Conservation (phyloP, 2,888 invertebrate species). For the Mesorhabditis spiculigera region DNA sequence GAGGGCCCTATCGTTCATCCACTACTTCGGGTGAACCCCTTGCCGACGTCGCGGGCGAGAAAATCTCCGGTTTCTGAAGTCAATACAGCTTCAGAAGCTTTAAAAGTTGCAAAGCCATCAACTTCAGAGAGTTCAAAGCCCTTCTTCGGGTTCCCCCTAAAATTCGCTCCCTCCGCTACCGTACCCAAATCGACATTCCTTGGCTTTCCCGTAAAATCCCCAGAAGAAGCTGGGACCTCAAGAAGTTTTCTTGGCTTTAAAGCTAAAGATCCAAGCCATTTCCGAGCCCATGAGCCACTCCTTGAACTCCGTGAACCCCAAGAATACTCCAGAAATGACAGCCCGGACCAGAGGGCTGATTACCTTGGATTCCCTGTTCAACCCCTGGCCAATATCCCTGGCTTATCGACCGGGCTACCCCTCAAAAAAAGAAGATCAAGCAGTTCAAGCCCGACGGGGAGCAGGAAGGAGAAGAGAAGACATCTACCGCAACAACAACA, state of each 20-base stretch:
- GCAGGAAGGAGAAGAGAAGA: conserved; percentile 24
- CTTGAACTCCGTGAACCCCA: too few species aligned
- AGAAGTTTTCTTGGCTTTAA: too few species aligned
- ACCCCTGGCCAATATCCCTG: conserved; percentile 11
- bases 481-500: conserved; percentile 16
- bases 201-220: too few species aligned
- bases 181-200: too few species aligned
- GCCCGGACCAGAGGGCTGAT: background rate
- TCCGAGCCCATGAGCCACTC: background rate
- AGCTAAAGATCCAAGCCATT: background rate
- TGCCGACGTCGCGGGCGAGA: background rate
- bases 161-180: background rate
- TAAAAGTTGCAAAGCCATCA: too few species aligned
- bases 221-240: too few species aligned
- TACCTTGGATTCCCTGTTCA: background rate
- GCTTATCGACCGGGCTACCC: conserved; percentile 28
- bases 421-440: conserved; percentile 29
- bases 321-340: too few species aligned
- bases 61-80: too few species aligned
- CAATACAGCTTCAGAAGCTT: too few species aligned
- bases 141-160: background rate
- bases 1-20: conserved; percentile 12
- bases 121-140: background rate
- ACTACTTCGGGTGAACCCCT: conserved; percentile 12
- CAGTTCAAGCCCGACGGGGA: conserved; percentile 29